A percentile compares a stretch with the other conserved stretches of the same genome.
These are phyloP conservation scores for Hormaphis cornu DNA, from an alignment of 1,140 invertebrate genomes.

Conservation along the genomic window DNA sequence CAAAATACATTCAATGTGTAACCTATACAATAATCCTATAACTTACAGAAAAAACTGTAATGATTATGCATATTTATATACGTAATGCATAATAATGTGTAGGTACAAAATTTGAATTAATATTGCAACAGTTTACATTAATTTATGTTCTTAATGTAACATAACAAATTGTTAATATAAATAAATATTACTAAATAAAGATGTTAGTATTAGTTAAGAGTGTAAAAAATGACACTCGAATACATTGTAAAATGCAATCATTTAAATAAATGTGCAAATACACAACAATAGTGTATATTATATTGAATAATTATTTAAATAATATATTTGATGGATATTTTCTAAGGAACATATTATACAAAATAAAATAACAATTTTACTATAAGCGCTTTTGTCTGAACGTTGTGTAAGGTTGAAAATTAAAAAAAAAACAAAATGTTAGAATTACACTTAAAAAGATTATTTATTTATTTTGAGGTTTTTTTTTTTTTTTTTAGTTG, in stretches of 20 bases:
- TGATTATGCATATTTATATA: too few relatives aligned
- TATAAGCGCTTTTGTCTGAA: conserved; percentile 21
- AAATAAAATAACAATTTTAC: conserved; percentile 29
- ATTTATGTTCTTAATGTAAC: not conserved
- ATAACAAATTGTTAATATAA: conserved; percentile 15
- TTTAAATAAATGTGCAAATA: conserved; percentile 16
- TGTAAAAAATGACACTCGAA: conserved; percentile 5
- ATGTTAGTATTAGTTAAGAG: conserved; percentile 16
- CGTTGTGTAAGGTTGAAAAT: conserved; percentile 6
- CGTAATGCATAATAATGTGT: too few relatives aligned
- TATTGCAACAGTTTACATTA: conserved; percentile 16
- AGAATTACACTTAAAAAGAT: conserved; percentile 11
- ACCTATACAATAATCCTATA: conserved; percentile 13
- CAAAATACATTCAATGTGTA: conserved; percentile 18
- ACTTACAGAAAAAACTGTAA: conserved; percentile 2
- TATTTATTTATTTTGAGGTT: not conserved
- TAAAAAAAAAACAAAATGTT: conserved; percentile 12
- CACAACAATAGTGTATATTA: not conserved
- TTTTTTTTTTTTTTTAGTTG: not conserved
- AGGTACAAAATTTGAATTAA: conserved; percentile 9
- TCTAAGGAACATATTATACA: conserved; percentile 30
- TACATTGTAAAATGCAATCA: conserved; percentile 1
- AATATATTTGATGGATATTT: conserved; percentile 23
- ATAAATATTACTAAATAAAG: conserved; percentile 25
- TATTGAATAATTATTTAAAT: conserved; percentile 9